Percentiles rank a stretch among this genome's conserved stretches.
Conservation (phyloP, 2,797 vertebrate genomes). For the Linurgus olivaceus region DNA sequence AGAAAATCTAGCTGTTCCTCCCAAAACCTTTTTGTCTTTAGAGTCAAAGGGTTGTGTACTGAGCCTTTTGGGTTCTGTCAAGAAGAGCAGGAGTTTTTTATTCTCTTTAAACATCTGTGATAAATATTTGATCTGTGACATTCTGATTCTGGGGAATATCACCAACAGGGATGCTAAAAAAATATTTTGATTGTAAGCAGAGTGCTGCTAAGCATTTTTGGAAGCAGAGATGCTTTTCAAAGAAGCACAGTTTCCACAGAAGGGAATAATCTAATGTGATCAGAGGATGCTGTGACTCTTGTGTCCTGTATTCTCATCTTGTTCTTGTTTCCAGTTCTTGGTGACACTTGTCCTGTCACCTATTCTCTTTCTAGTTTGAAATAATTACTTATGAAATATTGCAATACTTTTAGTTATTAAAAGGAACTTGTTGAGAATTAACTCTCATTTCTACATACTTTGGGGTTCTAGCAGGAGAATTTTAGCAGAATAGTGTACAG, state of each 20-base stretch:
- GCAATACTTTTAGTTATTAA: not conserved
- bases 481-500: not conserved
- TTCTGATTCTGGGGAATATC: not conserved
- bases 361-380: not conserved
- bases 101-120: conserved; percentile 60
- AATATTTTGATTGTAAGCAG: not conserved
- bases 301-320: not conserved
- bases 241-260: not conserved
- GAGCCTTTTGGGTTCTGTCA: not conserved
- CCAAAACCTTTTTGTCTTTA: not conserved
- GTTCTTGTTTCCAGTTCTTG: not conserved
- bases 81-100: conserved; percentile 20
- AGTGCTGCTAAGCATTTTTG: not conserved
- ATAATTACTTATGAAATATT: not conserved
- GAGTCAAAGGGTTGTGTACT: not conserved
- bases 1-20: not conserved
- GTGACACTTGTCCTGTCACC: not conserved
- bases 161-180: not conserved
- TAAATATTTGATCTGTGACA: conserved; percentile 67
- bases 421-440: not conserved
- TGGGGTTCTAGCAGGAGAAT: not conserved
- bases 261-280: not conserved
- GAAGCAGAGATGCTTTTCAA: not conserved
- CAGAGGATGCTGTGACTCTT: not conserved
- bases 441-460: not conserved